Conservation (phyloP, 2,113 vertebrate species). For the Trinectes maculatus region DNA sequence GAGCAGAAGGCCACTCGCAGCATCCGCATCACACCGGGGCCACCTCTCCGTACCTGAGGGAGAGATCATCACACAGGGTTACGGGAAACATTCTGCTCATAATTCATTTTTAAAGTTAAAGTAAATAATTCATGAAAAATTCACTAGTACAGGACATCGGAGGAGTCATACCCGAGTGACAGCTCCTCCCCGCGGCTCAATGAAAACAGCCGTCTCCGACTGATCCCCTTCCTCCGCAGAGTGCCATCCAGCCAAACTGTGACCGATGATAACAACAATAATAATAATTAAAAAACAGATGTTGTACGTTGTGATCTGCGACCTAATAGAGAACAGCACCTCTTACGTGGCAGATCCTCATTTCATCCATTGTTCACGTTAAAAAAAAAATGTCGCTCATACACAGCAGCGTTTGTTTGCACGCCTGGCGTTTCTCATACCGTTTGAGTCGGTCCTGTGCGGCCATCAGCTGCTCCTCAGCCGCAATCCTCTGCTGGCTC, state of each 20-base stretch:
- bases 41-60: constrained; percentile 79
- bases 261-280: constrained; percentile 59
- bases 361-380: too few relatives aligned
- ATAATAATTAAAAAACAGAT: constrained; percentile 21
- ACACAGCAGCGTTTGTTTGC: neutral
- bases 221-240: constrained; percentile 58
- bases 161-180: constrained; percentile 83
- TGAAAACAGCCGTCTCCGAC: constrained; percentile 85
- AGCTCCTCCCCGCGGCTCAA: constrained; percentile 81
- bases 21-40: constrained; percentile 80
- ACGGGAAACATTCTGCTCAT: neutral
- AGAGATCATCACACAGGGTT: neutral
- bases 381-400: too few relatives aligned
- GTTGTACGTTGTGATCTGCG: constrained; percentile 18
- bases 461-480: constrained; percentile 87
- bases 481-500: constrained; percentile 77
- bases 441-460: constrained; percentile 84
- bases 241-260: constrained; percentile 81
- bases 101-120: constrained; percentile 13
- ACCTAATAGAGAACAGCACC: too few relatives aligned
- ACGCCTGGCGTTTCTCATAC: constrained; percentile 29
- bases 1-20: constrained; percentile 84
- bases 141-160: neutral
- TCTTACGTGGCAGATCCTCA: too few relatives aligned
- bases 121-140: constrained; percentile 26